phyloP scores from a whole-genome alignment of 1,140 invertebrate species.

The Eulimnadia texana region DNA sequence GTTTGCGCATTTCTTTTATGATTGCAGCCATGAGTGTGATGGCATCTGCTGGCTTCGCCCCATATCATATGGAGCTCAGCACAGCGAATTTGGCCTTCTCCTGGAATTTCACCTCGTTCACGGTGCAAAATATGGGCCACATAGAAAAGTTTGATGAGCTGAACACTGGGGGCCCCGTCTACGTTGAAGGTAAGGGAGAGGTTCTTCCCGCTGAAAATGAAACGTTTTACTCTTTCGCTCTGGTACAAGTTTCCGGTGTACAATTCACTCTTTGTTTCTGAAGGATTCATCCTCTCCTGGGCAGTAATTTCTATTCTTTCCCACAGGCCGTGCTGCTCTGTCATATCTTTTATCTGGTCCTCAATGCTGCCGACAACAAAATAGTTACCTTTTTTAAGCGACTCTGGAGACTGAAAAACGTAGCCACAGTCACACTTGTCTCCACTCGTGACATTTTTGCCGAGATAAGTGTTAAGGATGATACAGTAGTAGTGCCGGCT shows the following conservation, averaged over 20 bases:
- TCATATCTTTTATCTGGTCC: background rate
- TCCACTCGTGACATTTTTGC: background rate
- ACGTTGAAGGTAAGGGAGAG: background rate
- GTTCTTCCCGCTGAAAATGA: background rate
- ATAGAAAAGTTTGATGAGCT: conserved; percentile 25
- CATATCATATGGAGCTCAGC: conserved; percentile 3
- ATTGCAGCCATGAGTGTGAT: conserved; percentile 2
- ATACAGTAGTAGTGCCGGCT: too few species aligned
- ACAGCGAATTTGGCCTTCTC: conserved; percentile 10
- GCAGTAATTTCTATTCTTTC: background rate
- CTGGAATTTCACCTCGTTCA: conserved; percentile 25
- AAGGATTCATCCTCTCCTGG: background rate
- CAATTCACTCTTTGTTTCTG: background rate
- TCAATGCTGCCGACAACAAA: background rate
- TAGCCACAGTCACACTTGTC: background rate
- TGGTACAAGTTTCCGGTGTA: background rate
- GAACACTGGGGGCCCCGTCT: conserved; percentile 26
- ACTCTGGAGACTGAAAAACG: background rate
- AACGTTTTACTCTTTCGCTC: background rate
- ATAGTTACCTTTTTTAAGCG: background rate
- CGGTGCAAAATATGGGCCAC: conserved; percentile 25
- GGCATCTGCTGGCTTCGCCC: background rate
- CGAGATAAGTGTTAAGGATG: conserved; percentile 1
- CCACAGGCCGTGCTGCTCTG: background rate
- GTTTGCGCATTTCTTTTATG: background rate